phyloP scores from a whole-genome alignment of 1,140 invertebrate species.

The Metaphire vulgaris region DNA sequence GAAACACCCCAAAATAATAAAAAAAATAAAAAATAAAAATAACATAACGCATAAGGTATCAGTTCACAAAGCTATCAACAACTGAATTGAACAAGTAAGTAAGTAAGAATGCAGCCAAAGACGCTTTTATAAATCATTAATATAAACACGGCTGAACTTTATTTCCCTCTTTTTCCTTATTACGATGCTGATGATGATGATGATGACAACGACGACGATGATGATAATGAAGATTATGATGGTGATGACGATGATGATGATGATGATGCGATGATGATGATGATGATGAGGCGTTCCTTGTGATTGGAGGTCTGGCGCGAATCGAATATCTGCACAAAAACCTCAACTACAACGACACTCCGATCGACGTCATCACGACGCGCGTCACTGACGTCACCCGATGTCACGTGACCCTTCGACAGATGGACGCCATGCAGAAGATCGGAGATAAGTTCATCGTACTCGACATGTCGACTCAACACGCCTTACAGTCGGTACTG shows the following conservation, averaged over 20 bases:
- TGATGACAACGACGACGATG: conserved; percentile 12
- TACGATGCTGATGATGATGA: neutral
- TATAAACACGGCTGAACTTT: no score
- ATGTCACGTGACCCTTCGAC: conserved; percentile 24
- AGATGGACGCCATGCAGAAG: conserved; percentile 17
- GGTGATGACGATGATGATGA: conserved; percentile 17
- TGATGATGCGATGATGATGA: conserved; percentile 1
- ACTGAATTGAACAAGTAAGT: no score
- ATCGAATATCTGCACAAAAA: neutral
- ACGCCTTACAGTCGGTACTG: conserved; percentile 35
- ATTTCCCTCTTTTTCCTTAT: no score
- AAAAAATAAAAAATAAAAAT: no score
- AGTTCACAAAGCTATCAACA: no score
- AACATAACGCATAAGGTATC: no score
- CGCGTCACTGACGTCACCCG: conserved; percentile 18
- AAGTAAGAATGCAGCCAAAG: no score
- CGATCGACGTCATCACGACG: conserved; percentile 16
- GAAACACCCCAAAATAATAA: no score
- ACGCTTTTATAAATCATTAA: no score
- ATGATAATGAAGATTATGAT: conserved; percentile 16
- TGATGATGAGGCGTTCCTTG: neutral
- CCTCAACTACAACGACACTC: neutral
- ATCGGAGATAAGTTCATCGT: conserved; percentile 34
- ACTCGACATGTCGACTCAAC: conserved; percentile 36
- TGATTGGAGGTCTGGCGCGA: neutral